Evolutionary conservation across 2,113 vertebrate species (phyloP).

Genomic region (Hemiscyllium ocellatum): DNA sequence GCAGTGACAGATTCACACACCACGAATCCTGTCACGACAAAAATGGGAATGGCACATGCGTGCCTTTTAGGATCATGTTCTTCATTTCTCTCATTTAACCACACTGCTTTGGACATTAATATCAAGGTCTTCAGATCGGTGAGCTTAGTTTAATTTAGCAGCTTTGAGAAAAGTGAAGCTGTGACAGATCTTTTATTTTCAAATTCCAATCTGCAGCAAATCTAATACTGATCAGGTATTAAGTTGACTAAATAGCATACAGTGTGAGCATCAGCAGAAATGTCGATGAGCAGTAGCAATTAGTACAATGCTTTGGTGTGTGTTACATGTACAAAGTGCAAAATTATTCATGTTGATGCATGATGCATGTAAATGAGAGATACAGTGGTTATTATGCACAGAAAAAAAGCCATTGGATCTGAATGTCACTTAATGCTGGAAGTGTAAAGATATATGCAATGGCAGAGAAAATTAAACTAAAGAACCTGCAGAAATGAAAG

Average conservation of each 20-base stretch:
- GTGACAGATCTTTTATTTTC: not conserved
- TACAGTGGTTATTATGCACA: not conserved
- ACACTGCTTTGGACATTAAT: not conserved
- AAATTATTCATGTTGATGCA: constrained; percentile 24
- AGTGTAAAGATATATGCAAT: not conserved
- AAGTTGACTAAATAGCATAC: too few species aligned
- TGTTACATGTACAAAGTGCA: not conserved
- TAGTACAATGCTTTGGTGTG: not conserved
- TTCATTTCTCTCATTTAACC: not conserved
- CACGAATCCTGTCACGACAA: not conserved
- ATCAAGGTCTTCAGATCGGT: not conserved
- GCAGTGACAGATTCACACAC: not conserved
- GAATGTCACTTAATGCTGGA: not conserved
- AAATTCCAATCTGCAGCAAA: not conserved
- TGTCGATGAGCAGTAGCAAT: not conserved
- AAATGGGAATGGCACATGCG: not conserved
- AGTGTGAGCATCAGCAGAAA: not conserved
- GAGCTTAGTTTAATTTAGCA: not conserved
- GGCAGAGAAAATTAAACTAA: not conserved
- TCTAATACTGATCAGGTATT: not conserved
- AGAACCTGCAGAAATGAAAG: not conserved
- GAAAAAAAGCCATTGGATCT: not conserved
- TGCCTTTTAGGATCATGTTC: not conserved
- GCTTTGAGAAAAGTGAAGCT: not conserved
- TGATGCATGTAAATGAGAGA: not conserved